These are phyloP conservation scores for Tachysurus vachellii DNA, from an alignment of 2,113 vertebrate species.

Conservation along the genomic window DNA sequence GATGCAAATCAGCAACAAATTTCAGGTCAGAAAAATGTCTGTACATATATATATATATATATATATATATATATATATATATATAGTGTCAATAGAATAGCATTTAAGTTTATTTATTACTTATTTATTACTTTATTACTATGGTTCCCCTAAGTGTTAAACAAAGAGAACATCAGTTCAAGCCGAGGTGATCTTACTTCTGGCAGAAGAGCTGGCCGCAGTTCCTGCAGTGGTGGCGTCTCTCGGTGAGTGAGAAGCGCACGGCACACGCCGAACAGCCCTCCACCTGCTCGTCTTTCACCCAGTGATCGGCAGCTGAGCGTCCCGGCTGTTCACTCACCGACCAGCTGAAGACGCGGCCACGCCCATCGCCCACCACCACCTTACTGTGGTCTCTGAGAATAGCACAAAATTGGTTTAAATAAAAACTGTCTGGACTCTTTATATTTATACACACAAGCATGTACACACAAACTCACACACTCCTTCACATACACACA, in stretches of 20 bases:
- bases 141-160: no score
- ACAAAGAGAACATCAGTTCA: neutral
- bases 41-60: no score
- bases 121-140: neutral
- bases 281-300: conserved; percentile 96
- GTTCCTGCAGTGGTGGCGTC: conserved; percentile 96
- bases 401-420: neutral
- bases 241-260: conserved; percentile 92
- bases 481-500: no score
- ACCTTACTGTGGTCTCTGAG: conserved; percentile 96
- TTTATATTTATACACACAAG: neutral
- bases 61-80: no score
- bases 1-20: no score
- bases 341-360: conserved; percentile 97
- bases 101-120: neutral
- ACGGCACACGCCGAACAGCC: conserved; percentile 90
- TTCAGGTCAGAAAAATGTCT: no score
- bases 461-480: neutral
- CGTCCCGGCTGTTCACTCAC: conserved; percentile 96
- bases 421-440: neutral
- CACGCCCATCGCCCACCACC: conserved; percentile 91
- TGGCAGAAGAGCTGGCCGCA: conserved; percentile 99
- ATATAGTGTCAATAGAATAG: neutral
- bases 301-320: conserved; percentile 95
- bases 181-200: conserved; percentile 79